Evolutionary conservation across 53 echinoderm and acorn worm species (phyloP), one percentile per base, ranked within the genome.

Genomic region (Zoroaster sp.): DNA sequence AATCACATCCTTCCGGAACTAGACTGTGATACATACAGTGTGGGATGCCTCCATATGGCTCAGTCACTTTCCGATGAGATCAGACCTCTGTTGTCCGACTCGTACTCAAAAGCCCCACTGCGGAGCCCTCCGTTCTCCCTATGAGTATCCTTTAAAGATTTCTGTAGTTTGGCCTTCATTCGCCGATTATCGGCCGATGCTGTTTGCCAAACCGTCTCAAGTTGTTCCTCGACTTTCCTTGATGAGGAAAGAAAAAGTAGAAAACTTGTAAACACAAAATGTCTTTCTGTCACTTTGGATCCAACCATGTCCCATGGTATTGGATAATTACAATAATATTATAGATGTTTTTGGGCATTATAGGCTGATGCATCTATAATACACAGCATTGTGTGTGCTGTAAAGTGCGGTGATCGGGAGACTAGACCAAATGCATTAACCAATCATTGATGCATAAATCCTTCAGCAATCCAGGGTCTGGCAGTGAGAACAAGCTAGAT

Each of bases 141-240:
- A 33, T 55, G 35, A 0, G 91, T 80, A 41, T 81, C 74, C 65
- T 86, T 88, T 1, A 91, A 74, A 32, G 96, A 94, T 67, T 77
- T 78, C 35, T 82, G 70, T 23, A 96, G 91, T 69, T 83, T 94
- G 43, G 96, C 91, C n/a, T 96, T 94, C 83, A 99, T 91, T 46
- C 94, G 87, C 73, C 94, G 87, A 38, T 96, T 99, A 87, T 99
- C 96, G 9, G 92, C 89, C 1, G 94, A 91, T 1, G 96, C 96
- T 36, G 93, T 93, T 76, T 99, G 96, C 99, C 99, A 99, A 1
- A 99, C 94, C 2, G 91, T 94, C 74, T 99, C 99, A 72, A 99
- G 51, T 73, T 99, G 94, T 10, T 99, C 93, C 73, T 99, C 96
- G 66, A 94, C 94, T 87, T 77, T 93, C 88, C 97, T 96, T 85